Evolutionary conservation across 2,113 vertebrate species (phyloP).

Genomic region (Nerophis ophidion): DNA sequence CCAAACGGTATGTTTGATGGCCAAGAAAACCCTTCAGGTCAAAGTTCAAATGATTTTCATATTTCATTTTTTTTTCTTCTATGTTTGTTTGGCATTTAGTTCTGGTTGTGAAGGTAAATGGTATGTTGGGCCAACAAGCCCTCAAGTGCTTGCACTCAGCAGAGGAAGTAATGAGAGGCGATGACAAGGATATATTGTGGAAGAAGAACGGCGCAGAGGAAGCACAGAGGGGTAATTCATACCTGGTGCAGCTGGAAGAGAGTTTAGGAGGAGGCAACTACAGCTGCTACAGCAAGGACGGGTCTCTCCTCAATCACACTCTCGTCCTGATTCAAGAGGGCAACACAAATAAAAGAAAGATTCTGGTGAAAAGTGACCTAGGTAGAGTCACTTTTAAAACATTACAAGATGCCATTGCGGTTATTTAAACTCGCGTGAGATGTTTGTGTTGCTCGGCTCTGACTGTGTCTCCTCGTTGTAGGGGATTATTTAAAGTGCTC

Average conservation of each 20-base stretch:
- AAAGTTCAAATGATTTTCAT: background rate
- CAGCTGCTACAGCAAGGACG: constrained; percentile 51
- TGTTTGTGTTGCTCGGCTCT: background rate
- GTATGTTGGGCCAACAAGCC: constrained; percentile 8
- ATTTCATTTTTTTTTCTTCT: background rate
- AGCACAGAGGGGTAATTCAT: constrained; percentile 39
- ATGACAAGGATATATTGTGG: constrained; percentile 43
- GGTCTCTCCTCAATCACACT: constrained; percentile 54
- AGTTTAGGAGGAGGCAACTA: constrained; percentile 57
- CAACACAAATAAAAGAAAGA: constrained; percentile 11
- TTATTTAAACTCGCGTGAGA: background rate
- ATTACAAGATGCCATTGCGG: background rate
- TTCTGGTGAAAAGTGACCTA: constrained; percentile 28
- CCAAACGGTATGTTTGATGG: constrained; percentile 42
- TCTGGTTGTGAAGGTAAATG: constrained; percentile 54
- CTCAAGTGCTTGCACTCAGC: constrained; percentile 42
- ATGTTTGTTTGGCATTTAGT: constrained; percentile 22
- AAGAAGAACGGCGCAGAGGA: constrained; percentile 29
- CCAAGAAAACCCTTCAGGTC: background rate
- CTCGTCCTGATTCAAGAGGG: constrained; percentile 47
- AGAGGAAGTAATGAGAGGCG: constrained; percentile 1
- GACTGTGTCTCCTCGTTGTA: constrained; percentile 1
- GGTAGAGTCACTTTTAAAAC: constrained; percentile 16
- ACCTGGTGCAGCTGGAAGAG: constrained; percentile 39
- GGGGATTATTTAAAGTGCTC: constrained; percentile 46